phyloP scores from a whole-genome alignment of 1,140 invertebrate genomes.

The Lethrus apterus region DNA sequence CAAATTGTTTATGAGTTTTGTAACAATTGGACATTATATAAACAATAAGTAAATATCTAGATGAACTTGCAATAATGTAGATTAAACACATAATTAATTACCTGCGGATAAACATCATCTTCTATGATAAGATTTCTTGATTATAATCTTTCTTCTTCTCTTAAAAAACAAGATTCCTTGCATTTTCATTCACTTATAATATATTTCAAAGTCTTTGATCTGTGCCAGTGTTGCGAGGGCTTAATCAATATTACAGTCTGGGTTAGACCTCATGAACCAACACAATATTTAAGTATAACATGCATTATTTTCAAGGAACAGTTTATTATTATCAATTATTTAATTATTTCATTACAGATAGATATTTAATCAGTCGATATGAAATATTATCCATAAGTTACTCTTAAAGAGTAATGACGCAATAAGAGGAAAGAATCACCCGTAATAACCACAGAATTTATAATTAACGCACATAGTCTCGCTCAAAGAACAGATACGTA shows the following conservation, averaged over 20 bases:
- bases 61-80: too few species aligned
- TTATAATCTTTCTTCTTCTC: slow-evolving; percentile 26
- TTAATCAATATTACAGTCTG: slow-evolving; percentile 27
- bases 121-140: slow-evolving; percentile 29
- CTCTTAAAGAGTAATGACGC: slow-evolving; percentile 1
- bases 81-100: too few species aligned
- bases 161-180: slow-evolving; percentile 25
- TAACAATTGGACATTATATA: too few species aligned
- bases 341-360: not conserved
- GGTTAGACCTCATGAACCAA: too few species aligned
- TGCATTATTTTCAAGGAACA: slow-evolving; percentile 3
- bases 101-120: slow-evolving; percentile 33
- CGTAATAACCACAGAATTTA: slow-evolving; percentile 11
- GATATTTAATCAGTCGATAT: not conserved
- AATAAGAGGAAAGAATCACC: slow-evolving; percentile 9
- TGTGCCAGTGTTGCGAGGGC: slow-evolving; percentile 13
- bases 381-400: not conserved
- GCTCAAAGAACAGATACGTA: slow-evolving; percentile 18
- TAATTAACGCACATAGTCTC: slow-evolving; percentile 1
- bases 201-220: slow-evolving; percentile 20
- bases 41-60: too few species aligned
- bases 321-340: not conserved
- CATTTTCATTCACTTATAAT: slow-evolving; percentile 26
- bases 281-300: too few species aligned
- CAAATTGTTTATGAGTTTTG: too few species aligned